These are phyloP conservation scores for Salvator merianae DNA, from an alignment of 2,113 vertebrate genomes.

Conservation along the genomic window DNA sequence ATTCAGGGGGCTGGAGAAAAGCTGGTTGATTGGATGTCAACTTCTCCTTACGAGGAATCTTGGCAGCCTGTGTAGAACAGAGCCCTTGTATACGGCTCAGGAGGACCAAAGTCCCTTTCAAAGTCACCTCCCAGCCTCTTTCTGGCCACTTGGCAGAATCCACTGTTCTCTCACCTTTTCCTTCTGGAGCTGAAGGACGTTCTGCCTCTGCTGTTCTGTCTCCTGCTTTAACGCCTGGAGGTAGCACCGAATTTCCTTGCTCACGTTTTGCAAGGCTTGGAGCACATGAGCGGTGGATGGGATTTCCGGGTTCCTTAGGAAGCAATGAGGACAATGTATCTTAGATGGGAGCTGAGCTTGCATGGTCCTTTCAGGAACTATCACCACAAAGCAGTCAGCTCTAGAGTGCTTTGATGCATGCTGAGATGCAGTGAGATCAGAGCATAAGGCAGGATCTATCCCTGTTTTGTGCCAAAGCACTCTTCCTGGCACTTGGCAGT, in stretches of 20 bases:
- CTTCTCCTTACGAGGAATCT: too few relatives aligned
- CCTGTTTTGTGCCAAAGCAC: too few relatives aligned
- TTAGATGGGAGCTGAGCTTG: neutral
- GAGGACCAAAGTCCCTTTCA: too few relatives aligned
- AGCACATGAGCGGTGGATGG: slow-evolving; percentile 65
- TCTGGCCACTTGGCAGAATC: neutral
- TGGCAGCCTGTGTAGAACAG: too few relatives aligned
- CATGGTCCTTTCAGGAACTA: neutral
- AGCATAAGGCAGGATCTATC: too few relatives aligned
- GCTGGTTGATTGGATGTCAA: too few relatives aligned
- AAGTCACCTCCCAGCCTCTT: too few relatives aligned
- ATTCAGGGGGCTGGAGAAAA: too few relatives aligned
- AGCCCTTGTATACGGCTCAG: too few relatives aligned
- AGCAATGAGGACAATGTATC: neutral
- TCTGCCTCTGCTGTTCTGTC: slow-evolving; percentile 64
- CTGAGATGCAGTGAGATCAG: too few relatives aligned
- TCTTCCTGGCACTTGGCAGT: too few relatives aligned
- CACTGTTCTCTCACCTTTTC: slow-evolving; percentile 65
- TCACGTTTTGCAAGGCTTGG: slow-evolving; percentile 60
- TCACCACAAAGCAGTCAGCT: neutral
- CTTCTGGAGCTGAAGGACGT: slow-evolving; percentile 57
- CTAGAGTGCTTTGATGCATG: too few relatives aligned
- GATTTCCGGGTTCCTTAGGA: slow-evolving; percentile 44
- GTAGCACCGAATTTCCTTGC: slow-evolving; percentile 61
- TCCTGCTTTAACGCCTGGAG: slow-evolving; percentile 67